Evolutionary conservation across 2,797 vertebrate genomes (phyloP).

Genomic region (Helostoma temminkii): DNA sequence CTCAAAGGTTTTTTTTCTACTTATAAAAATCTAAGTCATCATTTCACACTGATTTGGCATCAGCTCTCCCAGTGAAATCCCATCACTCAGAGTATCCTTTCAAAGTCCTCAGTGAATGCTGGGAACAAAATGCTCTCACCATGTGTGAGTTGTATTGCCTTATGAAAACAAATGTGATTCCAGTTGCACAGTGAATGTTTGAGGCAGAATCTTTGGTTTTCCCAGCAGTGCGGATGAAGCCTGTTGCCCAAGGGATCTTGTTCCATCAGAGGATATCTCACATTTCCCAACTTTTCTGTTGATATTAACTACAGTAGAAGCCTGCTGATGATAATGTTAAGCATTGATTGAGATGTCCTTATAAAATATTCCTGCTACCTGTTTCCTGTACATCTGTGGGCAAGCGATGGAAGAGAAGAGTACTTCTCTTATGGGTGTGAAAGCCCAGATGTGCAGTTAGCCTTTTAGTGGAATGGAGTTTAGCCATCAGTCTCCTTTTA

Average conservation of each 20-base stretch:
- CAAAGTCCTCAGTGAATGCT: constrained; percentile 25
- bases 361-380: not conserved
- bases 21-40: constrained; percentile 50
- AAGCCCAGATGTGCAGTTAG: constrained; percentile 15
- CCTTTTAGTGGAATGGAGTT: constrained; percentile 11
- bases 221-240: not conserved
- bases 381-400: not conserved
- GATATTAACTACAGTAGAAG: not conserved
- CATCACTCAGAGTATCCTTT: constrained; percentile 30
- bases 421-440: not conserved
- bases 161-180: constrained; percentile 24
- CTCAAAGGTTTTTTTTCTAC: constrained; percentile 12
- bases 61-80: constrained; percentile 29
- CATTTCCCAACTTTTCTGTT: constrained; percentile 6
- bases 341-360: not conserved
- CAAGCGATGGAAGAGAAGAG: not conserved
- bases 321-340: not conserved
- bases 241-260: not conserved
- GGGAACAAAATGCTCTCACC: constrained; percentile 50
- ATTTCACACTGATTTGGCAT: constrained; percentile 46
- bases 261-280: constrained; percentile 8
- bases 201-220: constrained; percentile 1
- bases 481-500: constrained; percentile 11
- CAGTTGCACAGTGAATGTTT: constrained; percentile 10
- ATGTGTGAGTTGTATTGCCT: constrained; percentile 22